A percentile compares a stretch with the other conserved stretches of the same genome.
Evolutionary conservation across 2,888 invertebrate species (phyloP).

Genomic region (Pantelozetes paolii): DNA sequence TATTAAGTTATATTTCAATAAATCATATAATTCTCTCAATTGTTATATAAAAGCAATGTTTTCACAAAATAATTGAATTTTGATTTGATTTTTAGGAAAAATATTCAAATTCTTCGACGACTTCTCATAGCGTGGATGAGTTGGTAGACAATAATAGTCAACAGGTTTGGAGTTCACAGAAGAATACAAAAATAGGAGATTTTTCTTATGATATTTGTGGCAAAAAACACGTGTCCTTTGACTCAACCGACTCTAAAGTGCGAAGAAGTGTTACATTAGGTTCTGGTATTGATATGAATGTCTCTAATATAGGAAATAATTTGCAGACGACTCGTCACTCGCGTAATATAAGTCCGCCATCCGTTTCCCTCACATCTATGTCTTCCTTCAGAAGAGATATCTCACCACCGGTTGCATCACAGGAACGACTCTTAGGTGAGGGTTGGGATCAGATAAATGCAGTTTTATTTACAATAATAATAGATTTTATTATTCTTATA

Average conservation of each 20-base stretch:
- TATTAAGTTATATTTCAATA: no score
- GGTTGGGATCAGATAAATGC: neutral
- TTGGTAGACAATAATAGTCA: neutral
- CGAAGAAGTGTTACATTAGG: constrained; percentile 8
- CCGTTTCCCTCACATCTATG: constrained; percentile 29
- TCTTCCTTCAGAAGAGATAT: constrained; percentile 30
- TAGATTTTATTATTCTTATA: no score
- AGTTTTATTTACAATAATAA: no score
- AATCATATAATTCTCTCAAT: no score
- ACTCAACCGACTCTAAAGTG: constrained; percentile 14
- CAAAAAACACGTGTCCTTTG: constrained; percentile 35
- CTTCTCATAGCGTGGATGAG: constrained; percentile 20
- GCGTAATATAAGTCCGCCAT: constrained; percentile 28
- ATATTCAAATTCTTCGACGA: no score
- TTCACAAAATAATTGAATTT: no score
- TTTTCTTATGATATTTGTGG: neutral
- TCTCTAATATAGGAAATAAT: neutral
- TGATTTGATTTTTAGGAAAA: no score
- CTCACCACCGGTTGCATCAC: constrained; percentile 36
- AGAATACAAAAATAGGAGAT: neutral
- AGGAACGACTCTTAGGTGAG: constrained; percentile 33
- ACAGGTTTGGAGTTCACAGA: neutral
- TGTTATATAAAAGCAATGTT: no score
- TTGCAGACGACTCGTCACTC: neutral
- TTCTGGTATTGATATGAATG: neutral